Percentiles rank a stretch among this genome's conserved stretches.
These are phyloP conservation scores for Philereme transversata DNA, from an alignment of 2,888 invertebrate genomes.

Conservation along the genomic window DNA sequence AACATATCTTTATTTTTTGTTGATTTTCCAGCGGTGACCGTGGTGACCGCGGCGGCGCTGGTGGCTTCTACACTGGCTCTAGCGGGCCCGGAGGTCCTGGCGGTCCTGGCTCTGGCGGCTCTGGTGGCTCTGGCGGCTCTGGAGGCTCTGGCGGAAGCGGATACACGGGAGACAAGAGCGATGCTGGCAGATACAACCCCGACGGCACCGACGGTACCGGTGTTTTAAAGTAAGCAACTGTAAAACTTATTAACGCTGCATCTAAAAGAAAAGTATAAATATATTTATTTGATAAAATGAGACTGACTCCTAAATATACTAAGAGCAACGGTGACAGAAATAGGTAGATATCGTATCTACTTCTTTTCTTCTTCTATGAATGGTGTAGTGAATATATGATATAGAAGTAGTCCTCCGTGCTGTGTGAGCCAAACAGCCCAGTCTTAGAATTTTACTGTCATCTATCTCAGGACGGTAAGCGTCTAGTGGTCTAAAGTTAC, in stretches of 20 bases:
- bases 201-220: constrained; percentile 49
- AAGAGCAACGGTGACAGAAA: too few species aligned
- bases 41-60: constrained; percentile 67
- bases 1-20: neutral
- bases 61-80: constrained; percentile 66
- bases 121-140: constrained; percentile 42
- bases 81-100: constrained; percentile 51
- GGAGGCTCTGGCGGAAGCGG: constrained; percentile 47
- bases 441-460: too few species aligned
- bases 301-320: too few species aligned
- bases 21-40: constrained; percentile 60
- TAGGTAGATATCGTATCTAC: too few species aligned
- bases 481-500: too few species aligned
- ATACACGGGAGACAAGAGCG: constrained; percentile 48
- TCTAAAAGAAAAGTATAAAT: too few species aligned
- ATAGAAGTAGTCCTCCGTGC: too few species aligned
- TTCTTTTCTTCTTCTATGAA: too few species aligned
- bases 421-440: too few species aligned
- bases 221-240: constrained; percentile 43
- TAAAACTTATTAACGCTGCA: neutral
- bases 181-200: constrained; percentile 49
- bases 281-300: constrained; percentile 6
- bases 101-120: constrained; percentile 46
- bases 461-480: too few species aligned
- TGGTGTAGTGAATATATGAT: too few species aligned